These are phyloP conservation scores for Cheilosia vernalis DNA, from an alignment of 2,888 invertebrate genomes.

Conservation along the genomic window DNA sequence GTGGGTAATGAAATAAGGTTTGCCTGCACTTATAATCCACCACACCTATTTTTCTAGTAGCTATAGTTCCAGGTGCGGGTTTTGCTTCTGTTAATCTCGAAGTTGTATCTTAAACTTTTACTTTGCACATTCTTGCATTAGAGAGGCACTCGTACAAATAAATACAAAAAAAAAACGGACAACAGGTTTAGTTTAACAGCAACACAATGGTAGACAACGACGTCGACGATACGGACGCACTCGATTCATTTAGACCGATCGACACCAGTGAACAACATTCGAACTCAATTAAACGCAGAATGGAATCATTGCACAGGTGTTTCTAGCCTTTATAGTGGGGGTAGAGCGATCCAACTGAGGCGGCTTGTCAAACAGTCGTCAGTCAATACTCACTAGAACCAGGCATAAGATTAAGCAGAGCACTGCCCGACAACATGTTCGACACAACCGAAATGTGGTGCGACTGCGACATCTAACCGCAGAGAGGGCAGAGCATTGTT, in stretches of 20 bases:
- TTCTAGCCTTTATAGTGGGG: conserved; percentile 60
- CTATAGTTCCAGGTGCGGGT: neutral
- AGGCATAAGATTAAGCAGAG: neutral
- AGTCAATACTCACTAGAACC: no score
- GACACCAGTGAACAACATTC: conserved; percentile 31
- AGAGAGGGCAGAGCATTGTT: neutral
- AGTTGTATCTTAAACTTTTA: conserved; percentile 32
- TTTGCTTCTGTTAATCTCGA: neutral
- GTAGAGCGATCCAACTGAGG: neutral
- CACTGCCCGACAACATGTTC: conserved; percentile 4
- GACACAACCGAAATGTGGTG: neutral
- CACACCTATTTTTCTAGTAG: neutral
- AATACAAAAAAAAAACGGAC: neutral
- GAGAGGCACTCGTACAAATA: neutral
- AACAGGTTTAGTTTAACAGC: conserved; percentile 11
- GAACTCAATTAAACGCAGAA: conserved; percentile 38
- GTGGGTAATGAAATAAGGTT: conserved; percentile 20
- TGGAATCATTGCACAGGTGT: conserved; percentile 44
- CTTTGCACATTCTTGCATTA: conserved; percentile 34
- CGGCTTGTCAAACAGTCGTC: neutral
- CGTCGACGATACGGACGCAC: conserved; percentile 1
- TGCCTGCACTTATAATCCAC: conserved; percentile 15
- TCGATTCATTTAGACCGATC: conserved; percentile 27
- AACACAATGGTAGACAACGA: neutral
- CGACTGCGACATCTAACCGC: neutral